Percentiles rank a stretch among this genome's conserved stretches.
phyloP scores from a whole-genome alignment of 2,113 vertebrate genomes.

The Dasyprocta punctata region DNA sequence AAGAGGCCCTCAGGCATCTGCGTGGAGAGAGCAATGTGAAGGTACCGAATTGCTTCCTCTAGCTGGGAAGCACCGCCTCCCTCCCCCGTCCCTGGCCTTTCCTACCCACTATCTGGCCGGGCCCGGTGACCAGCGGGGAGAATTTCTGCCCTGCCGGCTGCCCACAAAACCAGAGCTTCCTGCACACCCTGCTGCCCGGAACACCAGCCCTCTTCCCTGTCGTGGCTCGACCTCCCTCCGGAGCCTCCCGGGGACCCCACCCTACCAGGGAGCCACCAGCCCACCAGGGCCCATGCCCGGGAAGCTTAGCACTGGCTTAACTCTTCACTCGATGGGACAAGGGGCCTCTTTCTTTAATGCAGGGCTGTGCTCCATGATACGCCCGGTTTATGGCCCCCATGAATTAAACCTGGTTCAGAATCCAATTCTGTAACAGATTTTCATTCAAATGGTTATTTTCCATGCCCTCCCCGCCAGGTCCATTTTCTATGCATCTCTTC shows the following conservation, averaged over 20 bases:
- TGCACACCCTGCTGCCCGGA: background rate
- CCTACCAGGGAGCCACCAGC: background rate
- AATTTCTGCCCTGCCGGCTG: constrained; percentile 10
- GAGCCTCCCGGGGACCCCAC: background rate
- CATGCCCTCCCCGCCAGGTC: background rate
- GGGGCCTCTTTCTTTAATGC: constrained; percentile 64
- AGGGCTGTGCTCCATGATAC: constrained; percentile 18
- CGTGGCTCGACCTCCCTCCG: background rate
- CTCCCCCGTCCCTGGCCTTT: background rate
- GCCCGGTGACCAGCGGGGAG: background rate
- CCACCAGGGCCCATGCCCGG: background rate
- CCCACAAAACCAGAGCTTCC: background rate
- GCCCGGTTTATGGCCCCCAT: background rate
- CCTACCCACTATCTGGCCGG: background rate
- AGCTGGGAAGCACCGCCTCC: background rate
- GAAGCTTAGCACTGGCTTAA: constrained; percentile 67
- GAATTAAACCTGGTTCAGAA: constrained; percentile 18
- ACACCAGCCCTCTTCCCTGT: background rate
- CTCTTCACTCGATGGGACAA: constrained; percentile 40
- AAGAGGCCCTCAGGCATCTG: background rate
- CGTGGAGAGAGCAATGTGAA: background rate
- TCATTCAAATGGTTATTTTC: constrained; percentile 37
- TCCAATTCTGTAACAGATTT: constrained; percentile 27
- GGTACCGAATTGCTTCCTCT: constrained; percentile 9
- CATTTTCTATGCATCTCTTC: background rate